phyloP scores from a whole-genome alignment of 2,888 invertebrate species.

The Leucophora obtusa region DNA sequence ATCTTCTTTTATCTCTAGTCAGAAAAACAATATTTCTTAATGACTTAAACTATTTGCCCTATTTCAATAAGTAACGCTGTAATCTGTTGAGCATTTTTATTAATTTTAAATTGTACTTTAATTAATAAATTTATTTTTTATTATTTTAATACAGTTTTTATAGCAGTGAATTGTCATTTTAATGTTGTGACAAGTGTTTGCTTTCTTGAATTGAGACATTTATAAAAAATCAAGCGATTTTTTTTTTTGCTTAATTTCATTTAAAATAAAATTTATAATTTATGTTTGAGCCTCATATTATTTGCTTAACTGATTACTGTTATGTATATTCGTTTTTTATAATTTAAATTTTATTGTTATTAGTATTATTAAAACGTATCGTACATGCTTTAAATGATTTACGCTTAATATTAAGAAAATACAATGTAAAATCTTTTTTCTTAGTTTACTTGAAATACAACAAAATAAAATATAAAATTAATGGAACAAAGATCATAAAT shows the following conservation, averaged over 20 bases:
- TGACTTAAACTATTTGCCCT: too few species aligned
- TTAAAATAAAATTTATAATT: slow-evolving; percentile 28
- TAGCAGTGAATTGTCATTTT: slow-evolving; percentile 48
- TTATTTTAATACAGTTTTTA: slow-evolving; percentile 42
- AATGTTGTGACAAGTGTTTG: slow-evolving; percentile 48
- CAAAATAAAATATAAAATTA: slow-evolving; percentile 24
- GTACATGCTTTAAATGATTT: slow-evolving; percentile 30
- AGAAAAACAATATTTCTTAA: too few species aligned
- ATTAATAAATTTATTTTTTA: slow-evolving; percentile 36
- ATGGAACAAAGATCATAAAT: slow-evolving; percentile 31
- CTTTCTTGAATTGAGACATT: slow-evolving; percentile 43
- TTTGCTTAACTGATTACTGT: slow-evolving; percentile 1
- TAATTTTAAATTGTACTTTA: slow-evolving; percentile 38
- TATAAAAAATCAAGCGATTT: slow-evolving; percentile 31
- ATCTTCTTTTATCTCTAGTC: background rate
- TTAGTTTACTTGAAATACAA: background rate
- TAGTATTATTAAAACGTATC: slow-evolving; percentile 4
- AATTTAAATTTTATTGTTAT: slow-evolving; percentile 25
- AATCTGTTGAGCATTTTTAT: slow-evolving; percentile 13
- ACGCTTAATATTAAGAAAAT: slow-evolving; percentile 5
- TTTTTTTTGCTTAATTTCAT: slow-evolving; percentile 27
- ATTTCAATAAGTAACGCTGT: background rate
- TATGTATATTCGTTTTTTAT: slow-evolving; percentile 34
- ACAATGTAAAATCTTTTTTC: slow-evolving; percentile 5
- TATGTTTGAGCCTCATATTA: slow-evolving; percentile 29